A percentile compares a stretch with the other conserved stretches of the same genome.
Conservation (phyloP, 2,888 invertebrate genomes). For the Hylaea fasciaria region DNA sequence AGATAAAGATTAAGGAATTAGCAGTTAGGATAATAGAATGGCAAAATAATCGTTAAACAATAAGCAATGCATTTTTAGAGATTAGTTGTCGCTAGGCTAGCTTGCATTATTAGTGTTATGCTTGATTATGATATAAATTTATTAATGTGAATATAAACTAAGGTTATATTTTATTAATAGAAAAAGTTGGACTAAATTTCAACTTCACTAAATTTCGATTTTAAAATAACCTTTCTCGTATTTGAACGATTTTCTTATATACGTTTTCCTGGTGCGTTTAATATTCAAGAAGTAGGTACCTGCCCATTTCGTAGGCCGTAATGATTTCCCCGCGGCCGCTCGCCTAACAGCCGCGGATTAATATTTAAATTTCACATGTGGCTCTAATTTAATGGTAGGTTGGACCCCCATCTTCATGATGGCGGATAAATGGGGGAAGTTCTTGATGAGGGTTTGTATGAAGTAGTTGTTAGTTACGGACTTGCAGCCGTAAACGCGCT, state of each 20-base stretch:
- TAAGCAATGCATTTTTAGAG: too few species aligned
- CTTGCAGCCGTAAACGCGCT: too few species aligned
- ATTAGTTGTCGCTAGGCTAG: too few species aligned
- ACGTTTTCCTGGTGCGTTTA: background rate
- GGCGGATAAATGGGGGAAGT: conserved; percentile 3
- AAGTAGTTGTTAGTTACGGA: background rate
- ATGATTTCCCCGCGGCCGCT: conserved; percentile 22
- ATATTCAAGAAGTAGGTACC: conserved; percentile 8
- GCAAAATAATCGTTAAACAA: too few species aligned
- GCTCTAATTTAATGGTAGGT: conserved; percentile 29
- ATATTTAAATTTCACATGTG: conserved; percentile 24
- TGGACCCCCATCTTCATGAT: conserved; percentile 24
- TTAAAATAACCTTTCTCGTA: background rate
- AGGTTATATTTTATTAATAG: too few species aligned
- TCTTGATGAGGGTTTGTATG: background rate
- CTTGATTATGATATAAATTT: too few species aligned
- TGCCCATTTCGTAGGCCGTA: conserved; percentile 4
- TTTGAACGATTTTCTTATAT: background rate
- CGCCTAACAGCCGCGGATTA: conserved; percentile 4
- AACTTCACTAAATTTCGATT: too few species aligned
- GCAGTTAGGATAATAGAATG: too few species aligned
- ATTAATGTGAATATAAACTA: too few species aligned
- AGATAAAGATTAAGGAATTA: too few species aligned
- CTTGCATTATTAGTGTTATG: too few species aligned
- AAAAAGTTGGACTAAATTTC: too few species aligned